These are phyloP conservation scores for Sturnus vulgaris DNA, from an alignment of 2,113 vertebrate genomes.

Conservation along the genomic window DNA sequence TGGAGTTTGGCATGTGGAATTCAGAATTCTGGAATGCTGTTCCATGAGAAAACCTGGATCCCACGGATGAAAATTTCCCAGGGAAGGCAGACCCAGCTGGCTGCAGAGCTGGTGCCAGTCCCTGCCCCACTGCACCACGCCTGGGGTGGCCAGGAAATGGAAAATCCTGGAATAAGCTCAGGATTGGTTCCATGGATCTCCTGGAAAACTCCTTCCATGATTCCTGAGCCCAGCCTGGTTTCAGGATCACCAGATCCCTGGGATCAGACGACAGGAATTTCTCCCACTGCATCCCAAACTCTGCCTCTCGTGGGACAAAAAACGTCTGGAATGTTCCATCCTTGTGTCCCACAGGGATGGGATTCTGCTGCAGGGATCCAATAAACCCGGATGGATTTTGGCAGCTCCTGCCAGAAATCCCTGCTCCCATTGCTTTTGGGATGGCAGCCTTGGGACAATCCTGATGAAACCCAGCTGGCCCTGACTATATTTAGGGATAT, in stretches of 20 bases:
- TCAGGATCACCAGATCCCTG: neutral
- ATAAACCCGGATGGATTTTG: neutral
- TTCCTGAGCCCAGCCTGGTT: neutral
- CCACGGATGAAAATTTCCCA: neutral
- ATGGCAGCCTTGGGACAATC: neutral
- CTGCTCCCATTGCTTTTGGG: neutral
- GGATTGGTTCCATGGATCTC: neutral
- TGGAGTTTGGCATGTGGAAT: neutral
- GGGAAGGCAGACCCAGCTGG: neutral
- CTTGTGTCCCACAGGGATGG: neutral
- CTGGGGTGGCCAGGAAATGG: fast-evolving
- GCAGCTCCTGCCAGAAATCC: neutral
- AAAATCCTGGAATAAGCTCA: neutral
- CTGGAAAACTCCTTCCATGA: neutral
- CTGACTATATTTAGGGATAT: neutral
- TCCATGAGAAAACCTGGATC: neutral
- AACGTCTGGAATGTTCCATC: neutral
- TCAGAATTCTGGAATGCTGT: too few species aligned
- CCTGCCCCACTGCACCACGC: too few species aligned
- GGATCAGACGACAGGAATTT: neutral
- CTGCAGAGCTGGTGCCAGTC: too few species aligned
- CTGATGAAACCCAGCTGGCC: neutral
- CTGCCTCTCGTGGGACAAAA: neutral
- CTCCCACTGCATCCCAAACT: neutral
- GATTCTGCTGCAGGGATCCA: neutral